These are phyloP conservation scores for Lymantria dispar DNA, from an alignment of 2,888 invertebrate species.

Conservation along the genomic window DNA sequence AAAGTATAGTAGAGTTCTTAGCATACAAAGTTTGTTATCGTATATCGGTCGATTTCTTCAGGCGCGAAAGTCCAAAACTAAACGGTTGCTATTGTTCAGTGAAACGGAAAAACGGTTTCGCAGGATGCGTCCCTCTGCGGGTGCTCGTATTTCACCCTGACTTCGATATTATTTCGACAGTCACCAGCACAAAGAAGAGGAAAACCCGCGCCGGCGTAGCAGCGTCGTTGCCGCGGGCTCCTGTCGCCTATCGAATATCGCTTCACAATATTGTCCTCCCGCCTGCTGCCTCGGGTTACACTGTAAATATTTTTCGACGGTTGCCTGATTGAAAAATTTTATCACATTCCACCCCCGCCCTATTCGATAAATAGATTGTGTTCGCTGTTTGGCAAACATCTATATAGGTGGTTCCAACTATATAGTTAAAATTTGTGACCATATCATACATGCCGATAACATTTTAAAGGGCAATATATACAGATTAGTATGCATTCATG, in stretches of 20 bases:
- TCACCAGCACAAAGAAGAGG: constrained; percentile 71
- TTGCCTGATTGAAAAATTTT: constrained; percentile 79
- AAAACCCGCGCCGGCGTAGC: constrained; percentile 58
- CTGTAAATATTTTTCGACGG: constrained; percentile 79
- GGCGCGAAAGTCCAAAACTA: constrained; percentile 63
- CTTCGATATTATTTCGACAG: constrained; percentile 81
- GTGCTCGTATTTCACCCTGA: constrained; percentile 77
- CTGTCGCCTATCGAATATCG: constrained; percentile 64
- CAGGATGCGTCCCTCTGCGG: constrained; percentile 67
- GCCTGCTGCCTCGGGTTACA: constrained; percentile 73
- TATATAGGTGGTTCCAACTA: constrained; percentile 43
- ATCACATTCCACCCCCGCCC: constrained; percentile 71
- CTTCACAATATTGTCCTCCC: constrained; percentile 77
- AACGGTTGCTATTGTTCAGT: constrained; percentile 70
- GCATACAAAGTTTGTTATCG: constrained; percentile 20
- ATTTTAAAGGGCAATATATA: not conserved
- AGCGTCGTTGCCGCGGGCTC: constrained; percentile 64
- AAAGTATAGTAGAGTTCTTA: constrained; percentile 14
- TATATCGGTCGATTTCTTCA: constrained; percentile 44
- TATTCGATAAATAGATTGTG: constrained; percentile 70
- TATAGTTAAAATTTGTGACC: not conserved
- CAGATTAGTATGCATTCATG: too few species aligned
- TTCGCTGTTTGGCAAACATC: constrained; percentile 54
- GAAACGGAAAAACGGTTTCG: constrained; percentile 76
- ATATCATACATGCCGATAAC: not conserved